phyloP scores from a whole-genome alignment of 2,888 invertebrate genomes.

The Andricus quercusramuli region DNA sequence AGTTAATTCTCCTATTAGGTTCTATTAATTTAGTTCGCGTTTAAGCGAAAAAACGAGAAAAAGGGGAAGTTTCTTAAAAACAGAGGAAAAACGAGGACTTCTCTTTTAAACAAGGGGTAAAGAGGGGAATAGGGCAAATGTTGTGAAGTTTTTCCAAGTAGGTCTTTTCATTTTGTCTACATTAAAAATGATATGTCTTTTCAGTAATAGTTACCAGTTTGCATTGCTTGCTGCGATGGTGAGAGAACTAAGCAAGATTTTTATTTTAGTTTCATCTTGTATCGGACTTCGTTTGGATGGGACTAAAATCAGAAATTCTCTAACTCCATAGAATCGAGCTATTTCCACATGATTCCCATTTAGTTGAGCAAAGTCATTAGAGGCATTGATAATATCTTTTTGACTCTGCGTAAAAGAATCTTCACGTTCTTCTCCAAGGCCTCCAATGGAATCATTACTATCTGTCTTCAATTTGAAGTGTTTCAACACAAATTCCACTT shows the following conservation, averaged over 20 bases:
- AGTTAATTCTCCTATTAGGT: too few species aligned
- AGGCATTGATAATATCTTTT: constrained; percentile 79
- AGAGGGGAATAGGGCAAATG: too few species aligned
- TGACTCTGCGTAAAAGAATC: constrained; percentile 75
- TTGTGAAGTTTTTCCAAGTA: too few species aligned
- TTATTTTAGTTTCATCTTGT: constrained; percentile 86
- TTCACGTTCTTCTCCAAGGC: constrained; percentile 65
- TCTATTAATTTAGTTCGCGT: too few species aligned
- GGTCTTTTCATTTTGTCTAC: too few species aligned
- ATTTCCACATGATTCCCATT: constrained; percentile 79
- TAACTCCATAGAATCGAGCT: constrained; percentile 88
- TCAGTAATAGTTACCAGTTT: constrained; percentile 81
- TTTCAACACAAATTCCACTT: constrained; percentile 74
- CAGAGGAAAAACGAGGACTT: too few species aligned
- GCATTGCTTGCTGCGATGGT: constrained; percentile 91
- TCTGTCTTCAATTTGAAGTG: constrained; percentile 70
- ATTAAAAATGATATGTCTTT: constrained; percentile 9
- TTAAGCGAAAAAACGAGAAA: too few species aligned
- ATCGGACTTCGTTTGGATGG: constrained; percentile 82
- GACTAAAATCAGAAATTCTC: constrained; percentile 89
- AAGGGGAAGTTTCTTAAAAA: too few species aligned
- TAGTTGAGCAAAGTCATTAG: constrained; percentile 83
- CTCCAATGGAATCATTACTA: constrained; percentile 65
- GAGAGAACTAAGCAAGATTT: constrained; percentile 89
- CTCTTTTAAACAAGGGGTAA: too few species aligned